phyloP scores from a whole-genome alignment of 2,797 vertebrate species.

The Ispidina picta region DNA sequence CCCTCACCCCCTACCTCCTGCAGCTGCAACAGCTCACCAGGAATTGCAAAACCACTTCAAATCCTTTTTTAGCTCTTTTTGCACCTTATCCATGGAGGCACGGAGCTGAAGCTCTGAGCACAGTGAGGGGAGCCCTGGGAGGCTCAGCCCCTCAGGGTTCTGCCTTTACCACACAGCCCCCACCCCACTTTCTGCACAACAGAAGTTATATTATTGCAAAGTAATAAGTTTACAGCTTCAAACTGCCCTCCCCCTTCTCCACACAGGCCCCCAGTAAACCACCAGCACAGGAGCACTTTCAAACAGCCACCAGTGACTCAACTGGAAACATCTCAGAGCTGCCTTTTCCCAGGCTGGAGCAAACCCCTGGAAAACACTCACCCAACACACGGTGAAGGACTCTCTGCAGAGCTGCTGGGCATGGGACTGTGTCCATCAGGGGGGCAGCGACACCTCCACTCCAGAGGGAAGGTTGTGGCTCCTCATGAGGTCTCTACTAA shows the following conservation, averaged over 20 bases:
- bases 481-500: background rate
- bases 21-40: background rate
- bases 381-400: background rate
- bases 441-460: background rate
- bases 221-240: background rate
- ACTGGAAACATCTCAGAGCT: too few species aligned
- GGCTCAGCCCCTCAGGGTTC: background rate
- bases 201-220: rapidly evolving
- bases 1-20: background rate
- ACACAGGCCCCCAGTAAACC: background rate
- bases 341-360: too few species aligned
- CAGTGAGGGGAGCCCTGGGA: rapidly evolving
- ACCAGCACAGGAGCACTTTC: background rate
- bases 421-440: rapidly evolving
- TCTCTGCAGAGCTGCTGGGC: background rate
- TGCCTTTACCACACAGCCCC: rapidly evolving
- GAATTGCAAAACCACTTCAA: background rate
- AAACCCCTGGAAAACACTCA: too few species aligned
- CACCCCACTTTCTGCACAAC: rapidly evolving
- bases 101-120: rapidly evolving
- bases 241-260: background rate
- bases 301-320: background rate
- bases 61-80: background rate
- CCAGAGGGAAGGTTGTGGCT: background rate
- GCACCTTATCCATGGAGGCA: rapidly evolving